A percentile compares a stretch with the other conserved stretches of the same genome.
phyloP scores from a whole-genome alignment of 1,140 invertebrate genomes.

The Linepithema humile region DNA sequence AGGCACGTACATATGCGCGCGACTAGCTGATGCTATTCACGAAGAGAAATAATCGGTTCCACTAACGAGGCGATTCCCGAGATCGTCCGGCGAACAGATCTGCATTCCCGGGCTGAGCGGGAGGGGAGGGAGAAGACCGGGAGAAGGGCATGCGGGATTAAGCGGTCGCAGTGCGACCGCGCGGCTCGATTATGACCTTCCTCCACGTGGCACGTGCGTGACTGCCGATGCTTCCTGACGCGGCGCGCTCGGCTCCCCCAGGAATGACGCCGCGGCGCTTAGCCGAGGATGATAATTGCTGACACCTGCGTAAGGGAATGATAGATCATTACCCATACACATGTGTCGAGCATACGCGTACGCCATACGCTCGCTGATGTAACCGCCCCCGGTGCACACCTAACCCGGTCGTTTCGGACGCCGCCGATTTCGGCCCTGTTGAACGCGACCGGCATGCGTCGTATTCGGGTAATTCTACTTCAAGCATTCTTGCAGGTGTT shows the following conservation, averaged over 20 bases:
- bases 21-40: slow-evolving; percentile 22
- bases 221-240: slow-evolving; percentile 18
- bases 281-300: slow-evolving; percentile 67
- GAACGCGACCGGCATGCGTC: background rate
- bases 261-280: slow-evolving; percentile 64
- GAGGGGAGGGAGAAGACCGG: background rate
- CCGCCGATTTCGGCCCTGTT: background rate
- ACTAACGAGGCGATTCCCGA: slow-evolving; percentile 55
- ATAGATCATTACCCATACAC: slow-evolving; percentile 58
- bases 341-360: slow-evolving; percentile 26
- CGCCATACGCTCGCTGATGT: background rate
- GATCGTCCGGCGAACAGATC: slow-evolving; percentile 55
- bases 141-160: slow-evolving; percentile 33
- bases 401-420: background rate
- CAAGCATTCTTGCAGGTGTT: background rate
- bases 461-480: background rate
- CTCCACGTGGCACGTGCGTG: slow-evolving; percentile 63
- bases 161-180: slow-evolving; percentile 59
- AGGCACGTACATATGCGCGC: background rate
- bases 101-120: slow-evolving; percentile 54
- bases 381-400: background rate
- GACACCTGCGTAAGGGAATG: slow-evolving; percentile 66
- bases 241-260: slow-evolving; percentile 34
- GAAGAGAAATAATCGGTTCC: slow-evolving; percentile 51
- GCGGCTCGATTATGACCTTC: slow-evolving; percentile 65